phyloP scores from a whole-genome alignment of 2,888 invertebrate genomes.

The Drosophila meridionalis region DNA sequence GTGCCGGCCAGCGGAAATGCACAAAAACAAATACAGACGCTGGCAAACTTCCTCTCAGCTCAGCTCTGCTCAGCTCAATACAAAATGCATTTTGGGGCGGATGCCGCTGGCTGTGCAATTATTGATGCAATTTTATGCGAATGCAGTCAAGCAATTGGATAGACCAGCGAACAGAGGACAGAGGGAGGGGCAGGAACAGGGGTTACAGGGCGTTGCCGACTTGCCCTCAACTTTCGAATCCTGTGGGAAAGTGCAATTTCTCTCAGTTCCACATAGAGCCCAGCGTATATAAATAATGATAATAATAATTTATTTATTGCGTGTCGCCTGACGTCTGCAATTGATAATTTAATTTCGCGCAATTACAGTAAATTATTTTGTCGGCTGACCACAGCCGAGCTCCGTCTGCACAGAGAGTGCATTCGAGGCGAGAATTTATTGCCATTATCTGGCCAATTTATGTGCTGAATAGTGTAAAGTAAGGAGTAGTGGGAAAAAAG shows the following conservation, averaged over 20 bases:
- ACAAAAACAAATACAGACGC: conserved; percentile 44
- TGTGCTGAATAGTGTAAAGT: conserved; percentile 12
- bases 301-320: conserved; percentile 69
- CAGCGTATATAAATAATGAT: conserved; percentile 23
- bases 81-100: conserved; percentile 51
- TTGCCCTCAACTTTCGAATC: conserved; percentile 40
- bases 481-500: neutral
- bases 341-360: conserved; percentile 76
- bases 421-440: conserved; percentile 48
- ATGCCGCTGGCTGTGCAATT: conserved; percentile 57
- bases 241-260: conserved; percentile 73
- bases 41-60: conserved; percentile 40
- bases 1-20: conserved; percentile 68
- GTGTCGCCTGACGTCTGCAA: conserved; percentile 57
- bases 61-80: neutral
- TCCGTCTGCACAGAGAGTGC: conserved; percentile 10
- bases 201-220: conserved; percentile 7
- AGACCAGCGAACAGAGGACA: neutral
- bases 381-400: conserved; percentile 36
- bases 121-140: conserved; percentile 59
- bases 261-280: conserved; percentile 54
- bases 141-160: conserved; percentile 5
- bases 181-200: neutral
- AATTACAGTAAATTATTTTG: conserved; percentile 73
- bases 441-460: conserved; percentile 52